Evolutionary conservation across 2,113 vertebrate species (phyloP), one percentile per base, ranked within the genome.

Genomic region (Mastomys natalensis): DNA sequence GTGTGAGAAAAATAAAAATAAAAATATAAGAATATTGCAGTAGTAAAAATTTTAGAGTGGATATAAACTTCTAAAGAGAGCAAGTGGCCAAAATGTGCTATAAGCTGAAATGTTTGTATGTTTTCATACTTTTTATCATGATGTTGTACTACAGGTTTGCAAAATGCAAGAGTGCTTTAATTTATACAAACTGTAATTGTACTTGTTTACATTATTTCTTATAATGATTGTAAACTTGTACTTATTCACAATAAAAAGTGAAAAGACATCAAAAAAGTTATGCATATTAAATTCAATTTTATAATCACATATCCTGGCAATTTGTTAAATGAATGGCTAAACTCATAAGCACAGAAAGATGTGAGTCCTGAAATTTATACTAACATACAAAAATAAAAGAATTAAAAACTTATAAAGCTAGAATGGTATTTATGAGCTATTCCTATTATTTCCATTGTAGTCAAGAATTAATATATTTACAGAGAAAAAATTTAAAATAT

Each of bases 61-160:
- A 7, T 19, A 7, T 55, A 37, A 53, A 53, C 34, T 68, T 68
- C 8, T 73, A 12, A 29, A 58, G 80, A 40, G 5, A 40, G 13
- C 16, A 7, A n/a, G 8, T 53, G 21, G 4, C 4, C 16, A 13
- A 64, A 90, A 89, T 7, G 0, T 0, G 4, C 3, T 76, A 2
- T 1, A 7, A 19, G 37, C 22, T 73, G 48, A 58, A 66, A 31
- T 11, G 31, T 66, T 31, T 13, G 37, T 21, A 4, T 55, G 26
- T 26, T 72, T 70, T 40, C 34, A 3, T 60, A 31, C 58, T 24
- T 15, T 15, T 74, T 8, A 88, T 8, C 22, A 74, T 34, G 37
- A 31, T 64, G 19, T 17, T 16, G 5, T 29, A 29, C 0, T 43
- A 60, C 0, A 16, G 24, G 73, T 90, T 87, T n/a, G 1, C 2